Evolutionary conservation across 2,888 invertebrate species (phyloP).

Genomic region (Euzetes globulus): DNA sequence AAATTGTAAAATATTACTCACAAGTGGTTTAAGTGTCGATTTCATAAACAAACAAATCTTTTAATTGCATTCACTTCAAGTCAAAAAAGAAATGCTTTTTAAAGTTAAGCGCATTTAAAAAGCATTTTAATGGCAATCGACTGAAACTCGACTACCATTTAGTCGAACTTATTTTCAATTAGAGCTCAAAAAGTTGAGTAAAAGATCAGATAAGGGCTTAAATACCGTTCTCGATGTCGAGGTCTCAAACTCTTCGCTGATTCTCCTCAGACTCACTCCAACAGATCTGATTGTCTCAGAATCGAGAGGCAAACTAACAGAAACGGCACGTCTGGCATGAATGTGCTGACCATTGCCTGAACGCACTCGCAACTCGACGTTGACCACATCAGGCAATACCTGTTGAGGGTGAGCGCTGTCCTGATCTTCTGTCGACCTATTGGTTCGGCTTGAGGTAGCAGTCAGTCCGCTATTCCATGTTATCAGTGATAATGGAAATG

Average conservation of each 20-base stretch:
- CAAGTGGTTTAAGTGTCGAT: slow-evolving; percentile 29
- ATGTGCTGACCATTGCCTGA: neutral
- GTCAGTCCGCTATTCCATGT: neutral
- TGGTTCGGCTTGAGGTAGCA: neutral
- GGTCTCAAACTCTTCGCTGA: slow-evolving; percentile 1
- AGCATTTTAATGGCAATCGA: slow-evolving; percentile 1
- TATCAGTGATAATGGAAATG: neutral
- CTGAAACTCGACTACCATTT: neutral
- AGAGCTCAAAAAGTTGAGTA: neutral
- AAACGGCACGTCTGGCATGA: slow-evolving; percentile 25
- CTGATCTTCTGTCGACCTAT: neutral
- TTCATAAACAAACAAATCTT: slow-evolving; percentile 25
- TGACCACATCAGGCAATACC: slow-evolving; percentile 18
- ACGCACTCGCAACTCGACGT: slow-evolving; percentile 10
- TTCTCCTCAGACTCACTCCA: slow-evolving; percentile 14
- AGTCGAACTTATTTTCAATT: neutral
- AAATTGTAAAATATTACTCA: slow-evolving; percentile 20
- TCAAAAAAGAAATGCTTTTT: neutral
- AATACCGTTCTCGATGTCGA: slow-evolving; percentile 9
- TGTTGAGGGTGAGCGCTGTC: neutral
- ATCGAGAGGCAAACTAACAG: slow-evolving; percentile 23
- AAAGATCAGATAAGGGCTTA: neutral
- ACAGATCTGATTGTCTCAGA: slow-evolving; percentile 23
- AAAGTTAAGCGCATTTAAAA: slow-evolving; percentile 4
- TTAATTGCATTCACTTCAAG: slow-evolving; percentile 3